These are phyloP conservation scores for Solenopsis invicta DNA, from an alignment of 1,140 invertebrate species.

Conservation along the genomic window DNA sequence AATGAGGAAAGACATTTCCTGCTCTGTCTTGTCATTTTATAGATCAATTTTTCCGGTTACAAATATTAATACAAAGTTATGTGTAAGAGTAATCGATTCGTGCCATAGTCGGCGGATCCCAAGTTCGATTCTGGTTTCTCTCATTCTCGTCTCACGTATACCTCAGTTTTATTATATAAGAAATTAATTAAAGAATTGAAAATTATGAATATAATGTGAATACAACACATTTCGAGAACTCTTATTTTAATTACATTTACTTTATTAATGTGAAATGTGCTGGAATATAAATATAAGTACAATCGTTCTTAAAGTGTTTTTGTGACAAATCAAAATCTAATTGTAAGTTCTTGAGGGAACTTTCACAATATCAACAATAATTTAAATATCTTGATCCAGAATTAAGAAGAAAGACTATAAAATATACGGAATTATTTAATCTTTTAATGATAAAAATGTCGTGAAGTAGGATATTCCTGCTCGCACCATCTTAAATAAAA, in stretches of 20 bases:
- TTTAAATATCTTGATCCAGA: background rate
- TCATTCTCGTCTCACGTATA: background rate
- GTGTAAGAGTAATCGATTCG: background rate
- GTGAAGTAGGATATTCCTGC: slow-evolving; percentile 11
- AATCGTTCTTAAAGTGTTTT: background rate
- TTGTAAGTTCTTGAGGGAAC: background rate
- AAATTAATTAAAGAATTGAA: background rate
- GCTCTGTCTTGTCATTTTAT: background rate
- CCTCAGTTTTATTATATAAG: background rate
- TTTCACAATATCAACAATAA: too few species aligned
- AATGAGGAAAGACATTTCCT: background rate
- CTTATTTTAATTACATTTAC: background rate
- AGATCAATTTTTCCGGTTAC: background rate
- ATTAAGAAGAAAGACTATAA: background rate
- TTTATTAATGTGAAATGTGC: background rate
- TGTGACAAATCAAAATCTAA: background rate
- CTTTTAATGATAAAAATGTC: slow-evolving; percentile 27
- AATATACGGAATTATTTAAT: background rate
- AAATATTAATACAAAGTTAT: background rate
- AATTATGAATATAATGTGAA: background rate
- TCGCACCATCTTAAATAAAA: background rate
- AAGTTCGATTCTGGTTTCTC: background rate
- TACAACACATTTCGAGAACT: background rate
- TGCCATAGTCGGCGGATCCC: background rate
- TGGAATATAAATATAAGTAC: background rate